These are phyloP conservation scores for Callimorpha dominula DNA, from an alignment of 2,888 invertebrate species.

Conservation along the genomic window DNA sequence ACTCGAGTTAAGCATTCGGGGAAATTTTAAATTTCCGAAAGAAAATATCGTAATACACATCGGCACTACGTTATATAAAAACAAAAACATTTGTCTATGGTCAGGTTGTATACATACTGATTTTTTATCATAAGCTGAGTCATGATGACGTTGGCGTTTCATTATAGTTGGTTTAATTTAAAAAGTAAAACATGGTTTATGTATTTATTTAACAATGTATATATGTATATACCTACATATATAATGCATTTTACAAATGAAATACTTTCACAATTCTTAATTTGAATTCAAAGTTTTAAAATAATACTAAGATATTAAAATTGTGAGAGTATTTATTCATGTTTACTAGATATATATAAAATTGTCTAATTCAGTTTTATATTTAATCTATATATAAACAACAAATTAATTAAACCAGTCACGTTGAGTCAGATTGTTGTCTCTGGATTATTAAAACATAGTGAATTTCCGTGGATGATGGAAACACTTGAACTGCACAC, in stretches of 20 bases:
- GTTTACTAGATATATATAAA: conserved; percentile 10
- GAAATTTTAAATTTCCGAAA: conserved; percentile 80
- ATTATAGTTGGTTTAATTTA: background rate
- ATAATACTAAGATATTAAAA: background rate
- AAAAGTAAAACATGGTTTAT: conserved; percentile 2
- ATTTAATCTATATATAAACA: conserved; percentile 42
- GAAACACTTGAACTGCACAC: conserved; percentile 8
- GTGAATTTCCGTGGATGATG: conserved; percentile 17
- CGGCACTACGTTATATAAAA: conserved; percentile 43
- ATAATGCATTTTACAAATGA: conserved; percentile 18
- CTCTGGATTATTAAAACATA: conserved; percentile 35
- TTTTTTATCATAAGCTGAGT: conserved; percentile 8
- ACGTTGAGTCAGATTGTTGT: conserved; percentile 16
- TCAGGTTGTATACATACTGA: conserved; percentile 23
- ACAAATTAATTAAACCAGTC: conserved; percentile 26
- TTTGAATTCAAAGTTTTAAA: background rate
- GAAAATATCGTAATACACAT: conserved; percentile 46
- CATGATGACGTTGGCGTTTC: background rate
- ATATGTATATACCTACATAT: too few relatives aligned
- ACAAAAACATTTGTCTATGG: conserved; percentile 31
- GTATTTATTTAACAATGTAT: conserved; percentile 7
- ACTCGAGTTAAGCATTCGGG: conserved; percentile 63
- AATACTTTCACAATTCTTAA: conserved; percentile 37
- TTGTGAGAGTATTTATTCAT: conserved; percentile 34
- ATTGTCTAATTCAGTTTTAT: conserved; percentile 25